Evolutionary conservation across 2,113 vertebrate genomes (phyloP), one percentile per base, ranked within the genome.

Genomic region (Callipepla squamata): DNA sequence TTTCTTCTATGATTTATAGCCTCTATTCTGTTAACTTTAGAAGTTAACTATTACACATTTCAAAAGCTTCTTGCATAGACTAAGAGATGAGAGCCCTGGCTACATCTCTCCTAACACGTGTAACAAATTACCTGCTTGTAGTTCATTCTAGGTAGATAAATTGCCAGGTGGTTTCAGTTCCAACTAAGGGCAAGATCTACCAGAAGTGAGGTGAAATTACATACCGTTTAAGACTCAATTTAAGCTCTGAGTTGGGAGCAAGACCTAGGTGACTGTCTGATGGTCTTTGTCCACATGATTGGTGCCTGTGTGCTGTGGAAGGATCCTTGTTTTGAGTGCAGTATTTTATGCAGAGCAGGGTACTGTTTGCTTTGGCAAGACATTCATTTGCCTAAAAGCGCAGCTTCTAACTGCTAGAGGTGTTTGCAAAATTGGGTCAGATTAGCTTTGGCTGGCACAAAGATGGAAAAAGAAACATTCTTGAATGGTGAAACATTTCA

Each of bases 91-190:
- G 44, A 40, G 16, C 51, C 26, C 23, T 84, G 36, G 26, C 36
- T 9, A 53, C 55, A 15, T n/a, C 8, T 32, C 9, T 92, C 25
- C 91, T 80, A 90, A 80, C 51, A 80, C 38, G 42, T 69, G 19
- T 36, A 80, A 82, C 18, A 69, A 66, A 77, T 59, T 13, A 59
- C 8, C 50, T 62, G 3, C 79, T 58, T 87, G 23, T 75, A 76
- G n/a, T 76, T 85, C 2, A 51, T 48, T 84, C 34, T 16, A 13
- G 16, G 28, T 59, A 36, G 5, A 47, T 14, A 80, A 75, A 92
- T 53, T 55, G 28, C 40, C 68, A 36, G 5, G 48, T 91, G 32
- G 72, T 92, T 32, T 50, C 42, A 67, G 9, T 89, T 93, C 92
- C 75, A 84, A 4, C 7, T 72, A 40, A 4, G 16, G 30, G 20